Evolutionary conservation across 2,113 vertebrate species (phyloP).

Genomic region (Oreochromis spilurus): DNA sequence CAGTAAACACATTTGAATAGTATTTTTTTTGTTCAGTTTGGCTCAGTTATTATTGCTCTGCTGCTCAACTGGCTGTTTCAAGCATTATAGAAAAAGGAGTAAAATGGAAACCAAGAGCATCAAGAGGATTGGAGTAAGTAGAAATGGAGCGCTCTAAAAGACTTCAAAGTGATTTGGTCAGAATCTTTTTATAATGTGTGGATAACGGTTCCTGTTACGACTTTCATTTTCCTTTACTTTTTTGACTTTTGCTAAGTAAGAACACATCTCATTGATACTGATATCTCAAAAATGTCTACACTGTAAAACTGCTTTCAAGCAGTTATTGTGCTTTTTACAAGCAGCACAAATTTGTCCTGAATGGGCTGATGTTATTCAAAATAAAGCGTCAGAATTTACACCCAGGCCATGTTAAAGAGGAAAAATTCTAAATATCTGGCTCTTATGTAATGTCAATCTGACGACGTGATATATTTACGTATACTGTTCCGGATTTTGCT

Average conservation of each 20-base stretch:
- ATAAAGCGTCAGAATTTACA: background rate
- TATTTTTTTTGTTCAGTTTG: background rate
- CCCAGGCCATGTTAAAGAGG: background rate
- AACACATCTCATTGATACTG: background rate
- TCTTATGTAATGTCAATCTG: too few relatives aligned
- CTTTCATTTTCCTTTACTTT: background rate
- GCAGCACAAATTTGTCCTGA: background rate
- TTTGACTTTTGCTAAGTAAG: background rate
- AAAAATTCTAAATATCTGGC: background rate
- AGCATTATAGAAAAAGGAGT: background rate
- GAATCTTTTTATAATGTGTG: background rate
- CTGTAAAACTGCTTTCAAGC: background rate
- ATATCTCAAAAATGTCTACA: background rate
- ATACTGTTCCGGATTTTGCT: background rate
- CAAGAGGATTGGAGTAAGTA: slow-evolving; percentile 27
- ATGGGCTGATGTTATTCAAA: background rate
- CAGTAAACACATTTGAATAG: background rate
- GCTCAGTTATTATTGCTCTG: background rate
- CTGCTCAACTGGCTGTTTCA: background rate
- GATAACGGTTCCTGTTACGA: background rate
- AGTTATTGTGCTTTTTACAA: background rate
- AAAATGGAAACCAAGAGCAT: background rate
- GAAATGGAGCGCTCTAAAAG: background rate
- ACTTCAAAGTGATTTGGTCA: background rate
- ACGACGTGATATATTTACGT: background rate